Base-by-base conservation (phyloP, 2,888 invertebrate genomes). In the Liodrosophila aerea region DNA sequence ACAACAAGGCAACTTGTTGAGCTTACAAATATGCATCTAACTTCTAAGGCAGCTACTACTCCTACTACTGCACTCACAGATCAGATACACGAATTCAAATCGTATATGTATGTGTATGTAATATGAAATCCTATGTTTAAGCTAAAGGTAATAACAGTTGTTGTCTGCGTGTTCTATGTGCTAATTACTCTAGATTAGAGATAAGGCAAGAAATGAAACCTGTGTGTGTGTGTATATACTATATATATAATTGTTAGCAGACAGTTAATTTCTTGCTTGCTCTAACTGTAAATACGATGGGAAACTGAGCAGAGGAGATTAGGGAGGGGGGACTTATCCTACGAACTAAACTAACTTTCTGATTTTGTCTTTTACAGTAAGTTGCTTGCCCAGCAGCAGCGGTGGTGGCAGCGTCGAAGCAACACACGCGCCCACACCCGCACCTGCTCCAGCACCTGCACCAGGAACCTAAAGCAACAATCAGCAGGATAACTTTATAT, bases 331-430 rank as follows among this genome's bases (percentile, higher is more conserved):
- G 4, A 2, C 8, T 7, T 5, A 9, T 11, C 39, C 33, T 9
- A 9, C 5, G n/a, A n/a, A 29, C 44, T 66, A 65, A 63, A 61
- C 33, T 27, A 16, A 22, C 11, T 45, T 39, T 40, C 11, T 13
- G 22, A 1, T 53, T 31, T 44, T 40, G 2, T 31, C 12, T 40
- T 44, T 76, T 86, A 15, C 75, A 89, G 88, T 87, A 22, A 83
- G 88, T 18, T 66, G 85, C 54, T 75, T 88, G 77, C 88, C 88
- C 34, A 65, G 88, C 12, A 76, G 88, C 54, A 76, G 86, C 71
- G 73, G 77, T 70, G 80, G 74, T 64, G 64, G 68, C 68, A 75
- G 59, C 40, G 71, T 51, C 49, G 63, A 75, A 1, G 62, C 54
- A 27, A 51, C 72, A 18, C 54, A 61, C 40, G 41, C 40, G 39